Percentiles rank a stretch among this genome's conserved stretches.
Conservation (phyloP, 2,113 vertebrate genomes). For the Heteronetta atricapilla region DNA sequence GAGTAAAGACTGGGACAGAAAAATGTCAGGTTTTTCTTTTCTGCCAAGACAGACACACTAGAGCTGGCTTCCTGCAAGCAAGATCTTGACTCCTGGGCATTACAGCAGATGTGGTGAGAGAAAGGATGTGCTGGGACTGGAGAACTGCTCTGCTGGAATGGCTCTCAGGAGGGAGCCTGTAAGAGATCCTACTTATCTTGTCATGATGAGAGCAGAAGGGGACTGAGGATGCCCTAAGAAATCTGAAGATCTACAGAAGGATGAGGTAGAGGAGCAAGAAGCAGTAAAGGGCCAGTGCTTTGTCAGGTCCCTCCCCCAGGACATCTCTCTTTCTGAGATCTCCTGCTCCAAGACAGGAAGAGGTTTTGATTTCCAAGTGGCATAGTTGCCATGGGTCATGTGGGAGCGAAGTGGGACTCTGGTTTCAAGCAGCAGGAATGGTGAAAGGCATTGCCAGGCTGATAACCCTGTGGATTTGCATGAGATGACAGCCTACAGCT, state of each 20-base stretch:
- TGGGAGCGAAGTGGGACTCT: neutral
- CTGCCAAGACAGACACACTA: neutral
- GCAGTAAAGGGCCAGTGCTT: neutral
- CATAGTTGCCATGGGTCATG: neutral
- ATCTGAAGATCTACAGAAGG: neutral
- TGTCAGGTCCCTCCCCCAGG: neutral
- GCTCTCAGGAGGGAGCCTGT: neutral
- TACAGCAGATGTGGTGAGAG: neutral
- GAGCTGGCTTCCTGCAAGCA: neutral
- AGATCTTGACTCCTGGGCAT: neutral
- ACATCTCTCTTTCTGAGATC: neutral
- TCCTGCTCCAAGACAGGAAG: neutral
- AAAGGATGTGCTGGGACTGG: neutral
- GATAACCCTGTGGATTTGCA: neutral
- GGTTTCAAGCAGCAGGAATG: neutral
- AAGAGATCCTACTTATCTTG: neutral
- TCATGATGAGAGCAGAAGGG: neutral
- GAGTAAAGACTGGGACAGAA: neutral
- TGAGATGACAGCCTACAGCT: neutral
- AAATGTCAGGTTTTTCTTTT: neutral
- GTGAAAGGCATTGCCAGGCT: neutral
- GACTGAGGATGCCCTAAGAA: neutral
- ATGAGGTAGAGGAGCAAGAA: neutral
- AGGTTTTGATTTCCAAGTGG: neutral
- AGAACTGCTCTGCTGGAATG: neutral